Evolutionary conservation across 2,113 vertebrate genomes (phyloP).

Genomic region (Gallinago media): DNA sequence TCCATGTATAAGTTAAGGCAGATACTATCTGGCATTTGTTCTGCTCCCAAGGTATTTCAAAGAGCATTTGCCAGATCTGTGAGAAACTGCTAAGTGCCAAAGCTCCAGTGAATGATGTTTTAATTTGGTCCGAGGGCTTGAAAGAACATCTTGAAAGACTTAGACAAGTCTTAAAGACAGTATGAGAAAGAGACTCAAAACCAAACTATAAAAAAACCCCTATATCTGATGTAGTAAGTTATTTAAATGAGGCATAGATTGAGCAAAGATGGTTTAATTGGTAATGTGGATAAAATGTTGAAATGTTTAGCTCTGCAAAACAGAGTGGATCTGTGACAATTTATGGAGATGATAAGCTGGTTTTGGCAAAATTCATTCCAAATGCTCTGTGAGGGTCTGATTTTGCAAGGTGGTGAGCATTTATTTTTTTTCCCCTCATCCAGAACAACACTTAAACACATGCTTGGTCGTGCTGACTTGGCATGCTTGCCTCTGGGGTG

Average conservation of each 20-base stretch:
- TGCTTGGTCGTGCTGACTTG: background rate
- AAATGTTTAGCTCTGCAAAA: slow-evolving; percentile 28
- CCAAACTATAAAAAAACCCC: background rate
- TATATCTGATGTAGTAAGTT: slow-evolving; percentile 68
- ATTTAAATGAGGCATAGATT: slow-evolving; percentile 67
- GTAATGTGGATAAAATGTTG: slow-evolving; percentile 41
- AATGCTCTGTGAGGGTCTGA: background rate
- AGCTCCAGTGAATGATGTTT: slow-evolving; percentile 63
- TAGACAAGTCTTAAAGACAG: slow-evolving; percentile 47
- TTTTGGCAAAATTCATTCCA: slow-evolving; percentile 51
- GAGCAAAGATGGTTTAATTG: slow-evolving; percentile 59
- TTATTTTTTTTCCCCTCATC: background rate
- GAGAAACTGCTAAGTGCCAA: slow-evolving; percentile 46
- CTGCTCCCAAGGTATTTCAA: slow-evolving; percentile 26
- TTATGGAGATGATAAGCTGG: slow-evolving; percentile 45
- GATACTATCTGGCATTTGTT: background rate
- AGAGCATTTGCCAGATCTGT: slow-evolving; percentile 42
- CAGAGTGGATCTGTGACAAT: background rate
- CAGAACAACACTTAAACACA: slow-evolving; percentile 34
- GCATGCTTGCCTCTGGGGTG: background rate
- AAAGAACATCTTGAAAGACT: slow-evolving; percentile 73
- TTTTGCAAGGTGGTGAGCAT: slow-evolving; percentile 41
- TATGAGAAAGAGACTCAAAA: slow-evolving; percentile 63
- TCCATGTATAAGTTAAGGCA: background rate
- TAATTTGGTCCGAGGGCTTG: slow-evolving; percentile 66